Evolutionary conservation across 1,140 invertebrate genomes (phyloP), one percentile per base, ranked within the genome.

Genomic region (Drosophila bocqueti): DNA sequence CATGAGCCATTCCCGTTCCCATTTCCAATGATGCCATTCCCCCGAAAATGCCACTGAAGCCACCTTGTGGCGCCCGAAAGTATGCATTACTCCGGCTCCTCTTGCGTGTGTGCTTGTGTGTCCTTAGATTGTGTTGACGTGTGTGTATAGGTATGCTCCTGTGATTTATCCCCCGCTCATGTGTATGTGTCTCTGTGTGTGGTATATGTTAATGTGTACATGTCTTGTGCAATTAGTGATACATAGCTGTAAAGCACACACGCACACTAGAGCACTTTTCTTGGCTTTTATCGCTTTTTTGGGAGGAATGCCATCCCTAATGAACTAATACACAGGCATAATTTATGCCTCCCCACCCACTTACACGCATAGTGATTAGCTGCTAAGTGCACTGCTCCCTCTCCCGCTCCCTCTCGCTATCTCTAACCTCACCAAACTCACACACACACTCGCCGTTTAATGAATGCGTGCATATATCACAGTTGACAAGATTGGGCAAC

Each of bases 181-280:
- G 16, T 67, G 65, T 67, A 26, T 74, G 60, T 24, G 38, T 55
- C 24, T 52, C 24, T 52, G 36, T 60, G 36, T 60, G 54, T 40
- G 54, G 55, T 87, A 81, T 83, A 67, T 76, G 71, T 76, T 83
- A 76, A 83, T 76, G 64, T 73, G 54, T 79, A 38, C 62, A 55
- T 79, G 66, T 80, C 64, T 74, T 66, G 60, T 83, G 83, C 84
- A 87, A 85, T 85, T 87, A 90, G 85, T 84, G 61, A 69, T 68
- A 86, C 71, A 68, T 72, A 65, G 63, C 74, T 64, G 75, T 74
- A 61, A 60, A 73, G 54, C 47, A 55, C 57, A 67, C 68, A 29
- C 67, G 36, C 52, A 46, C 29, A 47, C 57, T 24, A 58, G 24
- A 47, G 34, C 57, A 72, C 64, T 60, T 57, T 57, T 77, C 74